These are phyloP conservation scores for Nymphicus hollandicus DNA, from an alignment of 2,113 vertebrate species.

Conservation along the genomic window DNA sequence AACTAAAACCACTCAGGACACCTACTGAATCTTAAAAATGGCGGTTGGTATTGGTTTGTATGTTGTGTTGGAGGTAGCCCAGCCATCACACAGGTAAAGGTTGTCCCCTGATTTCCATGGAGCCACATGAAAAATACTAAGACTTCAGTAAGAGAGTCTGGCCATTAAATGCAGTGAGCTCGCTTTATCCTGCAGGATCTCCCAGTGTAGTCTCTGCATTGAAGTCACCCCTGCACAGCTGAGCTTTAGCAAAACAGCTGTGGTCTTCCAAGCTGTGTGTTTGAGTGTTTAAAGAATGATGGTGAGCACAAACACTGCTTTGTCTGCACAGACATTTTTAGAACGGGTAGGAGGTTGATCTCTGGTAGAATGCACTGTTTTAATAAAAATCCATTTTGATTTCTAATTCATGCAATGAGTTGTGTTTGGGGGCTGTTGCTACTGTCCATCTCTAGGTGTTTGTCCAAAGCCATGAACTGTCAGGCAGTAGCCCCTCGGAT, in stretches of 20 bases:
- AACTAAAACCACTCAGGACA: background rate
- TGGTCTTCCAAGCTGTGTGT: background rate
- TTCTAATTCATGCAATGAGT: background rate
- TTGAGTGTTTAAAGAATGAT: background rate
- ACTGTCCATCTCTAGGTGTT: background rate
- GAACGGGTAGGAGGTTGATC: background rate
- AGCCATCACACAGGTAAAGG: background rate
- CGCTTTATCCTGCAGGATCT: background rate
- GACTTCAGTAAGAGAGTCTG: background rate
- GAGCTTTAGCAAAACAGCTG: background rate
- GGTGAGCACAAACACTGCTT: background rate
- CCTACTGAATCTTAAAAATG: background rate
- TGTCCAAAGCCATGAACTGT: rapidly evolving
- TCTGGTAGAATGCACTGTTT: background rate
- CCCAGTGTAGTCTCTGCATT: background rate
- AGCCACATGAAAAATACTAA: background rate
- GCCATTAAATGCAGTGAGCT: background rate
- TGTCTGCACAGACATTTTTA: background rate
- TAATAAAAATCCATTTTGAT: background rate
- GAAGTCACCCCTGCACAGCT: background rate
- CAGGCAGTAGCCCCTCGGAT: background rate
- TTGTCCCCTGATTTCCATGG: background rate
- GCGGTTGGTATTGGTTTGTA: background rate
- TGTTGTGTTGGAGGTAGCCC: background rate
- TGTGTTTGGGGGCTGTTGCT: background rate